Conservation (phyloP, 2,797 vertebrate genomes). For the Arremon brunneinucha region DNA sequence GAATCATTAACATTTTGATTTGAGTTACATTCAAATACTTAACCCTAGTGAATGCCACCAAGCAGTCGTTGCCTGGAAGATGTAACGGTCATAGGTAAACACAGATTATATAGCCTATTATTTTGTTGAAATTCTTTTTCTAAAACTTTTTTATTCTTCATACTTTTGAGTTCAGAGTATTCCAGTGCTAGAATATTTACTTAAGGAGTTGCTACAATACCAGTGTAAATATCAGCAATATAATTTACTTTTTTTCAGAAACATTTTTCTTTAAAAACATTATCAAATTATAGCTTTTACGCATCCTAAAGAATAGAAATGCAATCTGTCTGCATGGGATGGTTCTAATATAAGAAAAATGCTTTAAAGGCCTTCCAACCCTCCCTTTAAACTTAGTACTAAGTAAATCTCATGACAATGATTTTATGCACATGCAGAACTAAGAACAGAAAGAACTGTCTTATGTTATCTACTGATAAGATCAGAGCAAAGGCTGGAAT, state of each 20-base stretch:
- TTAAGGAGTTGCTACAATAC: background rate
- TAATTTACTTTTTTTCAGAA: background rate
- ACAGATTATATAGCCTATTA: background rate
- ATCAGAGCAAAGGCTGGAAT: background rate
- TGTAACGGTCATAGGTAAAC: background rate
- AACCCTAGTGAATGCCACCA: background rate
- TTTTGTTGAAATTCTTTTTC: background rate
- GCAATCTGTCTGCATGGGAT: background rate
- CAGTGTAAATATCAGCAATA: background rate
- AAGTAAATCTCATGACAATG: background rate
- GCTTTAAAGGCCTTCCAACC: background rate
- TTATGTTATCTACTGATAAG: background rate
- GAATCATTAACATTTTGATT: background rate
- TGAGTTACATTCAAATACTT: background rate
- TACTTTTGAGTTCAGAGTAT: background rate
- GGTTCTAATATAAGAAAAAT: background rate
- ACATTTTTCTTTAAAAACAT: background rate
- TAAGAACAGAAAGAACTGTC: background rate
- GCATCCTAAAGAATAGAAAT: background rate
- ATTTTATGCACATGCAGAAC: background rate
- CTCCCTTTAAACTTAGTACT: background rate
- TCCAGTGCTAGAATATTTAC: background rate
- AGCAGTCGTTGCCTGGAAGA: background rate
- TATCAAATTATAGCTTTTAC: background rate
- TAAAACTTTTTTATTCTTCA: background rate